Evolutionary conservation across 1,140 invertebrate genomes (phyloP), one percentile per base, ranked within the genome.

Genomic region (Apocrypta bakeri): DNA sequence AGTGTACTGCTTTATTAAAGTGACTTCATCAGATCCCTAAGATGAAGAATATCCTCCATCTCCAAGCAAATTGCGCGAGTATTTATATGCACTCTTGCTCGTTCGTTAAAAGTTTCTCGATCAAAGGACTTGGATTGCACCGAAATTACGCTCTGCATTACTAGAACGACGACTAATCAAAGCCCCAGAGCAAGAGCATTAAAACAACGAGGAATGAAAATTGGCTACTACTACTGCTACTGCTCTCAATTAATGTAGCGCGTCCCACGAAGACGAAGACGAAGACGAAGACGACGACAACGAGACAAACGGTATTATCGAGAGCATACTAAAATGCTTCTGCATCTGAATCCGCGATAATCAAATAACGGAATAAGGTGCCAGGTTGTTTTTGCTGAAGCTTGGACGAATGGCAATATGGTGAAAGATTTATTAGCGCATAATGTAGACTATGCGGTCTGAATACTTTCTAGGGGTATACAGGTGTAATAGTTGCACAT

Each of bases 311-410:
- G 48, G 48, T 56, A n/a, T 56, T 37, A 37, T 37, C 48, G 48
- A 56, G 48, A 56, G 48, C 3, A 37, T 2, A 37, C 33, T 37
- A 37, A 9, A 37, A 9, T 37, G 2, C 2, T 37, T 37, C 33
- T 37, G 33, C 33, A 37, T 37, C 33, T 2, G 33, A 37, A 9
- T 17, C 63, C 37, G 77, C 77, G 37, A 71, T 79, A 79, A 79
- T 79, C 56, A 66, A 79, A 79, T 79, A 79, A 79, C 77, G 77
- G 77, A 56, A 56, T 37, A 4, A 48, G 66, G 37, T 56, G 37
- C 27, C 27, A n/a, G 8, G 21, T 63, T 29, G 29, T 74, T 76
- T 76, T 76, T 76, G 33, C 64, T 1, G 56, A n/a, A 56, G 48
- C 48, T 37, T 21, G 17, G 48, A 11, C 29, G 11, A 78, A 78